Percentiles rank a stretch among this genome's conserved stretches.
Conservation (phyloP, 2,113 vertebrate species). For the Pseudonaja textilis region DNA sequence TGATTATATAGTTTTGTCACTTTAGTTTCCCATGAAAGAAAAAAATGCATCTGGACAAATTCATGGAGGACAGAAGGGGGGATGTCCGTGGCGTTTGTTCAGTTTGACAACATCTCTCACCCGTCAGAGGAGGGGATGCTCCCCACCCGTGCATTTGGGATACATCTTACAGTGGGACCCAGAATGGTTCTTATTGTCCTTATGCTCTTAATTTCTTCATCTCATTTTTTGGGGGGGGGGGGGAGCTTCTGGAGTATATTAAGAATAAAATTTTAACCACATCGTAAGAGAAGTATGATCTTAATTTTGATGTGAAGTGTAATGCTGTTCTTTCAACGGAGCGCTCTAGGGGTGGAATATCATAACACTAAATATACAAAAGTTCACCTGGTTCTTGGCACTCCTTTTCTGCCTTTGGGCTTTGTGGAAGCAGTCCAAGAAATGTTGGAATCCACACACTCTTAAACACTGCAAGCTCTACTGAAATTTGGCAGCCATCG, state of each 20-base stretch:
- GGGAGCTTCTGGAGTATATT: not conserved
- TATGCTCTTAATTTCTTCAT: not conserved
- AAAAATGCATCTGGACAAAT: not conserved
- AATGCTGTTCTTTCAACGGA: not conserved
- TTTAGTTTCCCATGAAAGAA: not conserved
- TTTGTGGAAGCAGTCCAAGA: conserved; percentile 42
- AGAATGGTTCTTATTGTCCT: not conserved
- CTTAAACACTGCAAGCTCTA: conserved; percentile 22
- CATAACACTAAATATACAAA: conserved; percentile 24
- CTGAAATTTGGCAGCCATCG: conserved; percentile 32
- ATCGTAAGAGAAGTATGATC: not conserved
- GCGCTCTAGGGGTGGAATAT: not conserved
- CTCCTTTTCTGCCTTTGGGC: conserved; percentile 13
- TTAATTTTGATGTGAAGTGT: not conserved
- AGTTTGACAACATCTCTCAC: not conserved
- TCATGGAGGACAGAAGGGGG: not conserved
- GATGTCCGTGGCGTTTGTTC: not conserved
- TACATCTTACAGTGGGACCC: not conserved
- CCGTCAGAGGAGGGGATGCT: not conserved
- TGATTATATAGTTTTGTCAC: not conserved
- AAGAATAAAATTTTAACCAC: rapidly evolving
- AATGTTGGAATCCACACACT: conserved; percentile 46
- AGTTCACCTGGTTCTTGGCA: conserved; percentile 20
- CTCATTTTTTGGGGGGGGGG: not conserved
- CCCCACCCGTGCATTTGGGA: not conserved